phyloP scores from a whole-genome alignment of 2,888 invertebrate genomes.

The Plagiodera versicolora region DNA sequence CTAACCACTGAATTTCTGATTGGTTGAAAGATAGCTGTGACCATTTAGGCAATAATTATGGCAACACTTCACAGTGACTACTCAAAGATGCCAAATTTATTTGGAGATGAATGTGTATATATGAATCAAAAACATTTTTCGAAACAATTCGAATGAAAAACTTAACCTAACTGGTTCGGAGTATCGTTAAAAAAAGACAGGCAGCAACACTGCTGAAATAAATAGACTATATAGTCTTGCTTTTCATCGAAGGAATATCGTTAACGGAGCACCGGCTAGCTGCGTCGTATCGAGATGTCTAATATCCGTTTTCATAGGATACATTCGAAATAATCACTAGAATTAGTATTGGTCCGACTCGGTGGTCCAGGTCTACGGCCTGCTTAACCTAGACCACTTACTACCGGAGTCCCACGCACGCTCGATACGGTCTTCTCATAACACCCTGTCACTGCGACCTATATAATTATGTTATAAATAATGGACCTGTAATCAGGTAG shows the following conservation, averaged over 20 bases:
- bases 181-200: too few species aligned
- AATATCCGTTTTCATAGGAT: conserved; percentile 46
- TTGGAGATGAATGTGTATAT: too few species aligned
- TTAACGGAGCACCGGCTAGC: neutral
- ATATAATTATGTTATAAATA: conserved; percentile 58
- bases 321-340: conserved; percentile 59
- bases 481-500: conserved; percentile 52
- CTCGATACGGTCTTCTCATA: conserved; percentile 43
- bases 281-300: conserved; percentile 21
- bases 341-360: conserved; percentile 58
- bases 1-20: too few species aligned
- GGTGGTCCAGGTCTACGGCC: conserved; percentile 55
- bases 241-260: neutral
- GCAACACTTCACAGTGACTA: too few species aligned
- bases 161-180: too few species aligned
- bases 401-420: conserved; percentile 54
- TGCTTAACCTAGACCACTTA: conserved; percentile 30
- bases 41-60: too few species aligned
- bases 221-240: too few species aligned
- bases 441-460: conserved; percentile 54
- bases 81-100: too few species aligned
- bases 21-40: too few species aligned
- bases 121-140: too few species aligned
- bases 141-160: too few species aligned
- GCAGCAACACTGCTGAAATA: too few species aligned